phyloP scores from a whole-genome alignment of 2,888 invertebrate species.

The Sinentomon sp. region DNA sequence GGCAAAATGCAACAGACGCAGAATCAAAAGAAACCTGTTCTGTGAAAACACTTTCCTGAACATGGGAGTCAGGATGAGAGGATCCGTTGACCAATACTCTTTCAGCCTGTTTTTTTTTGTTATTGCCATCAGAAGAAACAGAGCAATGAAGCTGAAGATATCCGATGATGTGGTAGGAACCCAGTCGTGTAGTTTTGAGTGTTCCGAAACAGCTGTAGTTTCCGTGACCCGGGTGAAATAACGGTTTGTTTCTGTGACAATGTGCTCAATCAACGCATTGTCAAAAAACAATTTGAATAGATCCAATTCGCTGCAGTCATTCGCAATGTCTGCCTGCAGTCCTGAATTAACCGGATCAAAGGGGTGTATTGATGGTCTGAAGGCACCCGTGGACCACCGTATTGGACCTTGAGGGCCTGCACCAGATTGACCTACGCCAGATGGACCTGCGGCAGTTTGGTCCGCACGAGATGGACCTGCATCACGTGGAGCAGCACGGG shows the following conservation, averaged over 20 bases:
- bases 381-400: no score
- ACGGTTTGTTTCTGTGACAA: conserved; percentile 11
- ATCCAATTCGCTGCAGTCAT: conserved; percentile 10
- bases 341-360: no score
- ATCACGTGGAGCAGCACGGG: no score
- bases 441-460: no score
- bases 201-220: background rate
- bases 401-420: no score
- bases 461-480: no score
- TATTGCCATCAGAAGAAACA: conserved; percentile 12
- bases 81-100: conserved; percentile 13
- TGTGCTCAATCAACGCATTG: conserved; percentile 11
- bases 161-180: conserved; percentile 9
- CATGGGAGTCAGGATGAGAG: conserved; percentile 11
- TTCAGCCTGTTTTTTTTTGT: conserved; percentile 10
- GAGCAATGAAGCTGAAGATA: conserved; percentile 12
- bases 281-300: conserved; percentile 13
- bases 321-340: no score
- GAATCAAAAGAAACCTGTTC: conserved; percentile 10
- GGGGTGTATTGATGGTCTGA: no score
- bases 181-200: conserved; percentile 7
- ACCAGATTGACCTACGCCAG: no score
- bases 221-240: conserved; percentile 11
- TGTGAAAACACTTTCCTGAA: conserved; percentile 12
- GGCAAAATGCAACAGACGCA: no score